Base-by-base conservation (phyloP, 2,888 invertebrate species). In the Margaritifera margaritifera region DNA sequence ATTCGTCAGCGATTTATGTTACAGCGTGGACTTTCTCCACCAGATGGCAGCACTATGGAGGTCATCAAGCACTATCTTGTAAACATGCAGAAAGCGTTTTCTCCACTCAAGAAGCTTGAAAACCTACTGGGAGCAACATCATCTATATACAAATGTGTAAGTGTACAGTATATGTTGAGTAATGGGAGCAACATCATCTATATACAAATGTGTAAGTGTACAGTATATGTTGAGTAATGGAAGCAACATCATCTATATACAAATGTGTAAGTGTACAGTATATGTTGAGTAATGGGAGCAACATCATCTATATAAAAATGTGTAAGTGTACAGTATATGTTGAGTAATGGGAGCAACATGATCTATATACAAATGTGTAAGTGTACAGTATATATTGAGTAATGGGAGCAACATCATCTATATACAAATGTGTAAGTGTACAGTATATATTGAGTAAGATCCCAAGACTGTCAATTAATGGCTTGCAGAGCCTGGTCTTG, bases 51-150 rank as follows among this genome's bases (percentile, higher is more conserved):
- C 22, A 94, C 94, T 62, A 91, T 97, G 88, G 93, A 94, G 64
- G 92, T 93, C 75, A 96, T 97, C 84, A 93, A 89, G 63, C 81
- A 87, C 64, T 87, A 94, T 89, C 93, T 98, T 86, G 92, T 93
- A 73, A 93, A 94, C 82, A 93, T 98, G 90, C 97, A 97, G 91
- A 94, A 94, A 87, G 95, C 96, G 31, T 97, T 97, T 89, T 94
- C 97, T 50, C 98, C 98, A 0, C 90, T 97, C 81, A 96, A 97
- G 87, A 98, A 98, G 89, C 91, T 98, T 75, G 97, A 98, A 90
- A 93, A 95, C 85, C 93, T 98, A 69, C 92, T 97, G n/a, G 94
- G 94, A 64, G 94, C 95, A 77, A 95, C 96, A 84, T 95, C 96
- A 59, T 93, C 94, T 70, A 96, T 97, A 90, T 96, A 89, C 71